Evolutionary conservation across 1,140 invertebrate genomes (phyloP).

Genomic region (Schmidtea mediterranea): DNA sequence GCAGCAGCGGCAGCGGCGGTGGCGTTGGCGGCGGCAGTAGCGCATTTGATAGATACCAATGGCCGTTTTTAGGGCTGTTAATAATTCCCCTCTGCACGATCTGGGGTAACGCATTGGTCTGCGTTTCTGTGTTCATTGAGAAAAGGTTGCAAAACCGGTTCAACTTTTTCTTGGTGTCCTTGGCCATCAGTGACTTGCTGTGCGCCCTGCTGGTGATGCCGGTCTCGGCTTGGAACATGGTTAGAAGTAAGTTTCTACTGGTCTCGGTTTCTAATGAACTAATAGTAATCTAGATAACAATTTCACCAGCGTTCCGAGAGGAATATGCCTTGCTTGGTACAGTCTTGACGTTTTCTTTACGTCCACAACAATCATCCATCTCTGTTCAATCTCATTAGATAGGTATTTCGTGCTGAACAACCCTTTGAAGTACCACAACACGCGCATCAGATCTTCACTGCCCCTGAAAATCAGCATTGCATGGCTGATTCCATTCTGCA

Average conservation of each 20-base stretch:
- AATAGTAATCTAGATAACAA: too few species aligned
- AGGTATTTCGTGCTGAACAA: slow-evolving; percentile 42
- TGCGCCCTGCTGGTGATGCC: slow-evolving; percentile 13
- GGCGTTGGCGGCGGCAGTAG: too few species aligned
- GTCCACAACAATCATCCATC: slow-evolving; percentile 66
- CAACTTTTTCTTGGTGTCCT: slow-evolving; percentile 24
- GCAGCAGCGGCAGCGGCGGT: too few species aligned
- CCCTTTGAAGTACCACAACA: slow-evolving; percentile 42
- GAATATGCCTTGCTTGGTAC: slow-evolving; percentile 11
- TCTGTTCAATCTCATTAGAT: slow-evolving; percentile 68
- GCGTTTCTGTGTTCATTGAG: slow-evolving; percentile 19
- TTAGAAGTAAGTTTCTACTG: slow-evolving; percentile 9
- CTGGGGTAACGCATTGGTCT: slow-evolving; percentile 20
- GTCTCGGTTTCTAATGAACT: too few species aligned
- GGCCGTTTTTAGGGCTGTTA: slow-evolving; percentile 9
- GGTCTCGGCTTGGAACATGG: slow-evolving; percentile 7
- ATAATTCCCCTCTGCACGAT: slow-evolving; percentile 12
- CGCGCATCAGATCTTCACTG: background rate
- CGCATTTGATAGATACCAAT: slow-evolving; percentile 7
- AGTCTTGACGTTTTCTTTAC: slow-evolving; percentile 58
- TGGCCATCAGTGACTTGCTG: slow-evolving; percentile 21
- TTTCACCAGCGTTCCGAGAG: background rate
- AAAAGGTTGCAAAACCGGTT: slow-evolving; percentile 20
- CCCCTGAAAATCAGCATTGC: slow-evolving; percentile 53
- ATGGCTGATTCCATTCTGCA: slow-evolving; percentile 53